Evolutionary conservation across 2,113 vertebrate genomes (phyloP).

Genomic region (Dromiciops gliroides): DNA sequence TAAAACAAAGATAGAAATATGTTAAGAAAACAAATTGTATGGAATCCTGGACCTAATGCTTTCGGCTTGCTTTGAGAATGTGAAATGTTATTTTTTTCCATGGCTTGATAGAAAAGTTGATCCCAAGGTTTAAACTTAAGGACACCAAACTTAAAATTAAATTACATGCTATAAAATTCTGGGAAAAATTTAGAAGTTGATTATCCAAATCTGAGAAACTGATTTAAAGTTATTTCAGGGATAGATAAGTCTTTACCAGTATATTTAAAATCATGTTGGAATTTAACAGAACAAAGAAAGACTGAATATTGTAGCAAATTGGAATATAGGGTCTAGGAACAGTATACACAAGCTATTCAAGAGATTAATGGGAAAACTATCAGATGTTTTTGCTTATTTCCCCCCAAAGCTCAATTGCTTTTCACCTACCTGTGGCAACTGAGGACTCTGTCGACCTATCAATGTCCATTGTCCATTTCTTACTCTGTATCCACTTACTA

Average conservation of each 20-base stretch:
- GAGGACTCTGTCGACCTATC: conserved; percentile 97
- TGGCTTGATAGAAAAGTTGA: neutral
- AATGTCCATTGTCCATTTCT: conserved; percentile 92
- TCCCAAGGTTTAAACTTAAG: neutral
- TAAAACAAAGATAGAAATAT: conserved; percentile 34
- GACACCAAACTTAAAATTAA: neutral
- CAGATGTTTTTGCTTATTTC: neutral
- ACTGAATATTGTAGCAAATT: neutral
- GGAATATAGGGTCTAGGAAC: no score
- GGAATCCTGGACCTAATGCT: conserved; percentile 1
- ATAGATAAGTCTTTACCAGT: neutral
- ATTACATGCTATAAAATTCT: neutral
- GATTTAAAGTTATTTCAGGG: neutral
- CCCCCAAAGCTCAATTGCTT: conserved; percentile 16
- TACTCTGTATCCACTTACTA: conserved; percentile 96
- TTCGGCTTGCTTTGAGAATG: neutral
- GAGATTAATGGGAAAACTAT: neutral
- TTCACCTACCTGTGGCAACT: conserved; percentile 92
- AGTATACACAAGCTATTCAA: neutral
- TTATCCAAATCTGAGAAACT: neutral
- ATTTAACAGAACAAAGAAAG: neutral
- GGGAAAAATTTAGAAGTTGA: neutral
- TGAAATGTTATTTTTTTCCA: neutral
- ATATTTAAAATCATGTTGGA: neutral
- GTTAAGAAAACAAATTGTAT: neutral